Conservation (phyloP, 2,888 invertebrate species). For the Epinotia ramella region DNA sequence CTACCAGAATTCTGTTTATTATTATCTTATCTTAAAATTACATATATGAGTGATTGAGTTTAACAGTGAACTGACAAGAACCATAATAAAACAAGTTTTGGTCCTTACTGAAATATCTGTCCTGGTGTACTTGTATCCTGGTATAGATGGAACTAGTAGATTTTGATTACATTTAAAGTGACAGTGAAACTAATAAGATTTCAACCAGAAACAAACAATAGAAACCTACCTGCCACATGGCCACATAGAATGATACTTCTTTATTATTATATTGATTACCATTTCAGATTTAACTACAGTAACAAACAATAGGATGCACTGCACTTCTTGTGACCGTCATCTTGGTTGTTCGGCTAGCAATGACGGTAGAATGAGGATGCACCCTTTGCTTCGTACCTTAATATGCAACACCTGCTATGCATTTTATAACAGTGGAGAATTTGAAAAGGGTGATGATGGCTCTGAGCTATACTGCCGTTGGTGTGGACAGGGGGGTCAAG, state of each 20-base stretch:
- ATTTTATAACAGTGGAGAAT: conserved; percentile 92
- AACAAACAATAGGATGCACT: conserved; percentile 87
- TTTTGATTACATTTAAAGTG: too few relatives aligned
- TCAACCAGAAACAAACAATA: background rate
- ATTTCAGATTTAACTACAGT: conserved; percentile 86
- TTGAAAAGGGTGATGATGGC: conserved; percentile 93
- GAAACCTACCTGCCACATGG: background rate
- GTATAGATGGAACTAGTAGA: too few relatives aligned
- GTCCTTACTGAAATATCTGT: too few relatives aligned
- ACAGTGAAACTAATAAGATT: conserved; percentile 14
- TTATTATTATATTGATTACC: background rate
- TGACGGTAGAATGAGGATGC: conserved; percentile 87
- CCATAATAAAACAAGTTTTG: too few relatives aligned
- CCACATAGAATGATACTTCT: background rate
- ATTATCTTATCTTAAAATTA: too few relatives aligned
- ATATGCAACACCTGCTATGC: conserved; percentile 90
- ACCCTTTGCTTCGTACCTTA: conserved; percentile 90
- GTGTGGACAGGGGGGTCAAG: conserved; percentile 93
- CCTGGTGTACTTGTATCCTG: too few relatives aligned
- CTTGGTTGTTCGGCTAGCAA: conserved; percentile 89
- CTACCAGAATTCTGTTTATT: too few relatives aligned
- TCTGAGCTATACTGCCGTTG: conserved; percentile 93
- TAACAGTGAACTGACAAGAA: too few relatives aligned
- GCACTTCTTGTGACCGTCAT: conserved; percentile 90
- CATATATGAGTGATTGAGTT: too few relatives aligned